phyloP scores from a whole-genome alignment of 2,888 invertebrate genomes.

The Lutraria lutraria region DNA sequence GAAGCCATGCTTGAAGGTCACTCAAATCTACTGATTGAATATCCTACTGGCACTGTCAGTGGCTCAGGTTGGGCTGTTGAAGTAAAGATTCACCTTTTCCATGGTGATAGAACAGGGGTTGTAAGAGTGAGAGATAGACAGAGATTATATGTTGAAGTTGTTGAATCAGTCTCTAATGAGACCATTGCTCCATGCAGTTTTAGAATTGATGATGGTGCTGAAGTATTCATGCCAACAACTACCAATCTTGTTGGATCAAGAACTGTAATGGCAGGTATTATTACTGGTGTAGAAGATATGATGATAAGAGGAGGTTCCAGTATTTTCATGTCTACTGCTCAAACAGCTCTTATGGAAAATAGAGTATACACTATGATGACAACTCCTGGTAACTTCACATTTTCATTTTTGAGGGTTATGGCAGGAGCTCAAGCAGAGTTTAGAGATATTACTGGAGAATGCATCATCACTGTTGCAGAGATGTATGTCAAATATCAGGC shows the following conservation, averaged over 20 bases:
- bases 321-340: constrained; percentile 76
- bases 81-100: constrained; percentile 74
- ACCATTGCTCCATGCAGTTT: constrained; percentile 80
- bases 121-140: constrained; percentile 74
- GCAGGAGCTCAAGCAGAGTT: constrained; percentile 76
- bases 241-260: constrained; percentile 77
- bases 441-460: constrained; percentile 67
- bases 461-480: constrained; percentile 70
- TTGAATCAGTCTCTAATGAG: constrained; percentile 77
- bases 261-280: constrained; percentile 74
- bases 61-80: constrained; percentile 54
- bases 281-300: constrained; percentile 76
- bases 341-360: constrained; percentile 78
- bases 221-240: constrained; percentile 74
- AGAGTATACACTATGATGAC: constrained; percentile 75
- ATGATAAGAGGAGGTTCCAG: constrained; percentile 74
- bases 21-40: constrained; percentile 75
- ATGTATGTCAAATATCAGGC: constrained; percentile 79
- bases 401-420: constrained; percentile 72
- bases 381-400: constrained; percentile 77
- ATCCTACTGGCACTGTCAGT: constrained; percentile 63
- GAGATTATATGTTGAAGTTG: constrained; percentile 77
- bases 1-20: constrained; percentile 76
- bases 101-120: constrained; percentile 79
- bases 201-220: constrained; percentile 74